A percentile compares a stretch with the other conserved stretches of the same genome.
Evolutionary conservation across 1,140 invertebrate species (phyloP).

Genomic region (Ruditapes philippinarum): DNA sequence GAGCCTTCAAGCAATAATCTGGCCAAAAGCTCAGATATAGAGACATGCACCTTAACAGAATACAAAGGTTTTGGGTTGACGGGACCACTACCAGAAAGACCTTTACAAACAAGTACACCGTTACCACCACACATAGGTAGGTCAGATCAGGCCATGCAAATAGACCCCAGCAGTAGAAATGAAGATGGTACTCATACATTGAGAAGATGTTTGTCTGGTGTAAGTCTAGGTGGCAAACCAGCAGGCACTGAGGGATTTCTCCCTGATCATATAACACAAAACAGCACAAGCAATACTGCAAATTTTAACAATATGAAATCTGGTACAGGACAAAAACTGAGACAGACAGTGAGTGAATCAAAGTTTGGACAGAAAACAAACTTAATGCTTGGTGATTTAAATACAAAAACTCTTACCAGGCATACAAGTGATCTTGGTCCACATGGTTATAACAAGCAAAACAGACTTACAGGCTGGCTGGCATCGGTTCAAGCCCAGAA

Average conservation of each 20-base stretch:
- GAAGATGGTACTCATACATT: background rate
- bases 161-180: background rate
- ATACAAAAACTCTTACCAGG: background rate
- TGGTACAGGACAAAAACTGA: background rate
- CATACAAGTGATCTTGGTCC: constrained; percentile 48
- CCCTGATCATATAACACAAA: background rate
- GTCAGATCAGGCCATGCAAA: background rate
- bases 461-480: constrained; percentile 31
- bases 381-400: background rate
- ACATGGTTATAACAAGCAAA: background rate
- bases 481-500: constrained; percentile 3
- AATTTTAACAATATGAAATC: background rate
- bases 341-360: constrained; percentile 13
- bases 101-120: constrained; percentile 7
- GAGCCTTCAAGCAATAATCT: background rate
- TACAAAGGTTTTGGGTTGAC: constrained; percentile 62
- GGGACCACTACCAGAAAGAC: constrained; percentile 45
- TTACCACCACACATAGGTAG: background rate
- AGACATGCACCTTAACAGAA: constrained; percentile 50
- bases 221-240: constrained; percentile 1
- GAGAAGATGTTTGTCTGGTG: background rate
- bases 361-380: constrained; percentile 28
- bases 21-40: constrained; percentile 24
- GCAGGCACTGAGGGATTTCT: constrained; percentile 53
- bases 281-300: background rate